Evolutionary conservation across 2,888 invertebrate species (phyloP).

Genomic region (Chrysodeixis includens): DNA sequence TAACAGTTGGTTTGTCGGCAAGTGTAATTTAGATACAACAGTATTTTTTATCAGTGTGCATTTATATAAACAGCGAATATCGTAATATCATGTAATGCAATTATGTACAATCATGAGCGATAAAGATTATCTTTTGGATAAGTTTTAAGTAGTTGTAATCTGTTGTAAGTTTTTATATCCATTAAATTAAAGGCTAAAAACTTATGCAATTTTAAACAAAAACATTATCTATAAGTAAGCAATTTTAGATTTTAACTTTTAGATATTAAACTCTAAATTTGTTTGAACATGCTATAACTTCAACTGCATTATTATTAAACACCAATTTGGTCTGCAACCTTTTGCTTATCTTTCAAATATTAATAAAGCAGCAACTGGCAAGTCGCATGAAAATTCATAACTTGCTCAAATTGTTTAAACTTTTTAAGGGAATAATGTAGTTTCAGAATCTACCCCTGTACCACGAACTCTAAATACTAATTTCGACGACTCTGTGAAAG

Average conservation of each 20-base stretch:
- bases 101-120: background rate
- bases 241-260: no score
- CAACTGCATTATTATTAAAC: conserved; percentile 11
- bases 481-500: no score
- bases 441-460: conserved; percentile 7
- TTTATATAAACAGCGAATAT: background rate
- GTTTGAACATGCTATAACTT: background rate
- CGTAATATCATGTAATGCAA: conserved; percentile 4
- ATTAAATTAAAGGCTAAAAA: no score
- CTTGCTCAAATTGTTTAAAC: conserved; percentile 21
- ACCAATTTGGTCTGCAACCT: conserved; percentile 15
- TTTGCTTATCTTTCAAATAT: conserved; percentile 26
- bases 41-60: background rate
- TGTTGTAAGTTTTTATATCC: no score
- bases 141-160: conserved; percentile 1
- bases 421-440: conserved; percentile 42
- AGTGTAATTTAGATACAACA: background rate
- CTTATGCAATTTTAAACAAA: no score
- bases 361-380: conserved; percentile 26
- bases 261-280: no score
- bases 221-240: no score
- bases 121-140: background rate
- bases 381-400: conserved; percentile 32
- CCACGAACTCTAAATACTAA: no score
- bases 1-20: background rate